A percentile compares a stretch with the other conserved stretches of the same genome.
Conservation (phyloP, 2,113 vertebrate species). For the Elaphurus davidianus region DNA sequence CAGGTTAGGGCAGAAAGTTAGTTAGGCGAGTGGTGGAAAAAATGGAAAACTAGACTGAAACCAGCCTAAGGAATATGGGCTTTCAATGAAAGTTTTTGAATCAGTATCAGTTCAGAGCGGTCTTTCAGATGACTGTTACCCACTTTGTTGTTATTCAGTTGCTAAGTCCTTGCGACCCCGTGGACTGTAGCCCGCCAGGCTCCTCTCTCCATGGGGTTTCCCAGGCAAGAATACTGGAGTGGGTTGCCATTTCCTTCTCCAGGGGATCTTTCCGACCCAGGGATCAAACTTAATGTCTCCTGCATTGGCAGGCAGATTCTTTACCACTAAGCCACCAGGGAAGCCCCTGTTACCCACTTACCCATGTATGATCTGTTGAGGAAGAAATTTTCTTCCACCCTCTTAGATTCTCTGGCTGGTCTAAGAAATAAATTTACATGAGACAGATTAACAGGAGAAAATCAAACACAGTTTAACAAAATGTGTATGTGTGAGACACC, state of each 20-base stretch:
- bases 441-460: not conserved
- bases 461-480: not conserved
- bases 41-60: not conserved
- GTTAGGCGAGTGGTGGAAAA: not conserved
- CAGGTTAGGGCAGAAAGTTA: not conserved
- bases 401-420: not conserved
- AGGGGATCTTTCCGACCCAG: not conserved
- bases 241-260: not conserved
- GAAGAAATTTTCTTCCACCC: not conserved
- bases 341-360: not conserved
- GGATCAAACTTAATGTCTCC: not conserved
- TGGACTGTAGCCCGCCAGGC: not conserved
- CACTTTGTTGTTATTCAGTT: not conserved
- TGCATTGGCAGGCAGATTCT: not conserved
- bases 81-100: not conserved
- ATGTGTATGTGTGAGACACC: not conserved
- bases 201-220: not conserved
- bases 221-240: not conserved
- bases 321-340: not conserved
- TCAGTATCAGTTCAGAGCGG: not conserved
- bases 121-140: slow-evolving; percentile 18
- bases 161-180: not conserved
- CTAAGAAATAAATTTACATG: not conserved
- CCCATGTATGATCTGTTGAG: not conserved
- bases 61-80: not conserved